phyloP scores from a whole-genome alignment of 2,888 invertebrate species.

The Clistopyga incitator region DNA sequence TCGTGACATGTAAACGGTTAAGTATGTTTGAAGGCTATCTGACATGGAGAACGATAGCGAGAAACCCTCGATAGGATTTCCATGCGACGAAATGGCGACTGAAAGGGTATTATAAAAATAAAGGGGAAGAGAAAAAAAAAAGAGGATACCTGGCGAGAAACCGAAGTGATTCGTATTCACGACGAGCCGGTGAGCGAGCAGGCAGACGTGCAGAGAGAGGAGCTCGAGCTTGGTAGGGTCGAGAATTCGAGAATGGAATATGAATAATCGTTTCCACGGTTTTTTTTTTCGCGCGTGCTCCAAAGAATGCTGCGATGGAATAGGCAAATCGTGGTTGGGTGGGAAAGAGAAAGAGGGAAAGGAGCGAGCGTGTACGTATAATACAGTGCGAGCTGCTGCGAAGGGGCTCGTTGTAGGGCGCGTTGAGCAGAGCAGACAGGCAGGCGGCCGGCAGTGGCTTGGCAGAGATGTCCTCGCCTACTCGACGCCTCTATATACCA shows the following conservation, averaged over 20 bases:
- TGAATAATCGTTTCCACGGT: constrained; percentile 65
- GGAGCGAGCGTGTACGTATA: not conserved
- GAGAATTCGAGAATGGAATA: constrained; percentile 65
- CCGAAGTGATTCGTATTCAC: constrained; percentile 65
- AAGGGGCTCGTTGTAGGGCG: constrained; percentile 44
- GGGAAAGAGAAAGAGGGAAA: constrained; percentile 1
- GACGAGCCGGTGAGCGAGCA: constrained; percentile 45
- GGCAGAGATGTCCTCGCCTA: constrained; percentile 58
- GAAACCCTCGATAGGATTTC: not conserved
- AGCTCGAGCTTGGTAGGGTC: constrained; percentile 50
- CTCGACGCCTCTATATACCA: constrained; percentile 55
- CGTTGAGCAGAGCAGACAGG: constrained; percentile 52
- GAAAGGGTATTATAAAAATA: constrained; percentile 25
- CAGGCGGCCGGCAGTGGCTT: constrained; percentile 49
- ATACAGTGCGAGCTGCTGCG: constrained; percentile 18
- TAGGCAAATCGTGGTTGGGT: constrained; percentile 47
- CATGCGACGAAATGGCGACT: not conserved
- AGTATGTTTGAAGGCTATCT: not conserved
- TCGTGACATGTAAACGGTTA: not conserved
- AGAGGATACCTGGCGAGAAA: constrained; percentile 50
- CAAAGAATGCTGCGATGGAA: constrained; percentile 52
- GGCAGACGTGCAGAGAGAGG: constrained; percentile 26
- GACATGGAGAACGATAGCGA: constrained; percentile 4
- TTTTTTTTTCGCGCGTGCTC: constrained; percentile 56
- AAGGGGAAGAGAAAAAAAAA: constrained; percentile 1